Conservation (phyloP, 1,140 invertebrate species). For the Elysia chlorotica region DNA sequence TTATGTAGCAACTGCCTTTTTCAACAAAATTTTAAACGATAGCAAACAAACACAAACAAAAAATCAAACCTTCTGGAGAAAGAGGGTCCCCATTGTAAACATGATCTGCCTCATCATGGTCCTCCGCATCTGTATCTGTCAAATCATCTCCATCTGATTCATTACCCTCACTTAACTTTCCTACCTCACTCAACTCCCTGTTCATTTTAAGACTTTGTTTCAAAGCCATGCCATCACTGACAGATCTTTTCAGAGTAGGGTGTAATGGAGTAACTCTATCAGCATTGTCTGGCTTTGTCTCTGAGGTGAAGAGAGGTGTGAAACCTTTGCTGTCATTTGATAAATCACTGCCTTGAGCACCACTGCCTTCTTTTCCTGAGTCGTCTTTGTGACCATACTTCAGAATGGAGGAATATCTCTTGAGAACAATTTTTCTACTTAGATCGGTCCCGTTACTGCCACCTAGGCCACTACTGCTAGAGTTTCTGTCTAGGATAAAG, state of each 20-base stretch:
- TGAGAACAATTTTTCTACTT: not conserved
- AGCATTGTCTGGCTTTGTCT: not conserved
- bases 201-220: conserved; percentile 9
- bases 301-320: not conserved
- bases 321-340: not conserved
- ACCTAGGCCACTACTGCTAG: not conserved
- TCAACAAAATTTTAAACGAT: not conserved
- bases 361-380: not conserved
- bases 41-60: not conserved
- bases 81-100: no score
- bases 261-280: not conserved
- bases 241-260: conserved; percentile 3
- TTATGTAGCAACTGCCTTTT: not conserved
- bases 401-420: conserved; percentile 14
- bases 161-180: not conserved
- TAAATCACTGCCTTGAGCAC: not conserved
- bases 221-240: conserved; percentile 17
- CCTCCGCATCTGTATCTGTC: no score
- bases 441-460: not conserved
- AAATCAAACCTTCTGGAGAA: not conserved
- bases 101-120: no score
- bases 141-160: conserved; percentile 16
- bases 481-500: not conserved
- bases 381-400: conserved; percentile 7
- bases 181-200: not conserved